Conservation (phyloP, 2,113 vertebrate species). For the Silurus meridionalis region DNA sequence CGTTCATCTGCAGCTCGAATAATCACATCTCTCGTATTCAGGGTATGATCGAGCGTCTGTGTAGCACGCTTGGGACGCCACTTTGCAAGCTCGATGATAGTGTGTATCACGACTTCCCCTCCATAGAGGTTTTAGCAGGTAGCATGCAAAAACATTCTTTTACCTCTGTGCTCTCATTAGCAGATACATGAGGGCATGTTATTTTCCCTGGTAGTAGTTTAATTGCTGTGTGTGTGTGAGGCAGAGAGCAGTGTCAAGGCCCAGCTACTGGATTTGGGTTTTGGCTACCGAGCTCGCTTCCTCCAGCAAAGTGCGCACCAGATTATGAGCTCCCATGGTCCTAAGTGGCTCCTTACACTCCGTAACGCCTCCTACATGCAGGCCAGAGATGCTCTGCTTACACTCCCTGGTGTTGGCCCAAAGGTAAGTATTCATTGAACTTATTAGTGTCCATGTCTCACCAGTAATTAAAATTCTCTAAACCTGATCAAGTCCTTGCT, state of each 20-base stretch:
- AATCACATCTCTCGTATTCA: conserved; percentile 93
- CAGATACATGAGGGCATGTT: neutral
- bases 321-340: conserved; percentile 71
- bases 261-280: conserved; percentile 81
- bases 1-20: conserved; percentile 96
- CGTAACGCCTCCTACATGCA: conserved; percentile 73
- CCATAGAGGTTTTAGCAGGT: conserved; percentile 81
- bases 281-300: conserved; percentile 91
- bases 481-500: neutral
- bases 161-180: neutral
- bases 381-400: conserved; percentile 78
- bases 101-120: conserved; percentile 83
- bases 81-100: conserved; percentile 78
- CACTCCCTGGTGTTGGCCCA: conserved; percentile 86
- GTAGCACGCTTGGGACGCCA: conserved; percentile 75
- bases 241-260: conserved; percentile 78
- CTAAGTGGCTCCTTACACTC: conserved; percentile 80
- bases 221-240: conserved; percentile 1
- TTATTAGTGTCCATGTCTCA: neutral
- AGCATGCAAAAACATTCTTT: neutral
- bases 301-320: conserved; percentile 79
- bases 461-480: neutral
- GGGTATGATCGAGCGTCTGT: conserved; percentile 88
- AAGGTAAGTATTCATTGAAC: conserved; percentile 75
- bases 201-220: neutral